Evolutionary conservation across 2,797 vertebrate genomes (phyloP).

Genomic region (Echiichthys vipera): DNA sequence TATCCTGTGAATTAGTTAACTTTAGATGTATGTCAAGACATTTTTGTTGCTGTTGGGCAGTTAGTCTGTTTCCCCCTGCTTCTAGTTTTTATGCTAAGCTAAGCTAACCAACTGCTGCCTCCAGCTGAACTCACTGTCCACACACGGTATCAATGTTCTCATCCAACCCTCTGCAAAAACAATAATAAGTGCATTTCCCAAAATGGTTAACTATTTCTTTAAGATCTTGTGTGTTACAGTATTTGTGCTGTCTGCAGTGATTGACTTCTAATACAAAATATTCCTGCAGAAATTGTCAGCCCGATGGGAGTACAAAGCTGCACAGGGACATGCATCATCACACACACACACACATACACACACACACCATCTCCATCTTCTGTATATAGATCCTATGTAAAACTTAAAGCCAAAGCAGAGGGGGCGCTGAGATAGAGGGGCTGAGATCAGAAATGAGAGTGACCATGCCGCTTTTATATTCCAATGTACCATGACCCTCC

Average conservation of each 20-base stretch:
- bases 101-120: constrained; percentile 1
- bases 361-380: constrained; percentile 19
- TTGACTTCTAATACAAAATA: neutral
- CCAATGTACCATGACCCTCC: constrained; percentile 44
- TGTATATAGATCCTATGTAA: constrained; percentile 32
- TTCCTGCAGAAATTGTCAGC: neutral
- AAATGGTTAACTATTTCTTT: neutral
- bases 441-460: constrained; percentile 67
- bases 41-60: neutral
- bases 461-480: constrained; percentile 65
- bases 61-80: neutral
- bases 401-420: constrained; percentile 50
- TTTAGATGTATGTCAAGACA: neutral
- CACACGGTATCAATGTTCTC: neutral
- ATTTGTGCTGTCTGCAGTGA: too few species aligned
- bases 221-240: neutral
- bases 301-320: neutral
- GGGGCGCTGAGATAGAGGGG: constrained; percentile 24
- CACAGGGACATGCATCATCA: constrained; percentile 17
- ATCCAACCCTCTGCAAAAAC: neutral
- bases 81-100: neutral
- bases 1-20: neutral
- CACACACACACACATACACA: constrained; percentile 1
- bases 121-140: neutral
- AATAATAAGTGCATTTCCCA: neutral